A percentile compares a stretch with the other conserved stretches of the same genome.
Evolutionary conservation across 1,140 invertebrate genomes (phyloP).

Genomic region (Drosophila arawakana): DNA sequence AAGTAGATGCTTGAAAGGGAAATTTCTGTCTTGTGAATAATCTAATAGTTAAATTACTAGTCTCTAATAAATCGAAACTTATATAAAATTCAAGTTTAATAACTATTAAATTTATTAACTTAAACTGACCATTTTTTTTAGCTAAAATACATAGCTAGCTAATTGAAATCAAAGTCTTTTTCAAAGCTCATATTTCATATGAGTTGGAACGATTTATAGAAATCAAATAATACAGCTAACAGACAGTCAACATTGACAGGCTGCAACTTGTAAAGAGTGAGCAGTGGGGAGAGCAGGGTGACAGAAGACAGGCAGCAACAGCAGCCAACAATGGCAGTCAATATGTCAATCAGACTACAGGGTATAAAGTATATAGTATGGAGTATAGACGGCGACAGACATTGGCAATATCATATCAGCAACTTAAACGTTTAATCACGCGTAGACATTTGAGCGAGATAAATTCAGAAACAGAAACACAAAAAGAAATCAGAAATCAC

Average conservation of each 20-base stretch:
- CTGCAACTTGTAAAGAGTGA: conserved; percentile 27
- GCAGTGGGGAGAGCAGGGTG: conserved; percentile 1
- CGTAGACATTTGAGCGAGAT: conserved; percentile 75
- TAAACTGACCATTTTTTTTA: too few relatives aligned
- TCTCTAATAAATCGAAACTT: too few relatives aligned
- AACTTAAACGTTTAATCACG: conserved; percentile 79
- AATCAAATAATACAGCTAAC: conserved; percentile 25
- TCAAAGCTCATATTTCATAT: conserved; percentile 22
- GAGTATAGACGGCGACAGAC: conserved; percentile 42
- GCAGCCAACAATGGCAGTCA: conserved; percentile 46
- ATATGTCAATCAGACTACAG: conserved; percentile 44
- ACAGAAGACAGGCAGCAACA: conserved; percentile 30
- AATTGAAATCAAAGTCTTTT: background rate
- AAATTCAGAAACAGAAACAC: conserved; percentile 40
- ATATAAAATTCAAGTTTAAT: too few relatives aligned
- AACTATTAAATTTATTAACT: too few relatives aligned
- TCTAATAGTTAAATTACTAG: too few relatives aligned
- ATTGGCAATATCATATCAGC: conserved; percentile 72
- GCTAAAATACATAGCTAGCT: too few relatives aligned
- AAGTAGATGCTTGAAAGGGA: too few relatives aligned
- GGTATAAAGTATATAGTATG: background rate
- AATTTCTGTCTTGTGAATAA: too few relatives aligned
- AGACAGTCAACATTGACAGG: conserved; percentile 51
- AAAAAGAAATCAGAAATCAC: conserved; percentile 26
- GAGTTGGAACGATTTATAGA: conserved; percentile 40